Evolutionary conservation across 1,140 invertebrate genomes (phyloP).

Genomic region (Zaprionus kolodkinae): DNA sequence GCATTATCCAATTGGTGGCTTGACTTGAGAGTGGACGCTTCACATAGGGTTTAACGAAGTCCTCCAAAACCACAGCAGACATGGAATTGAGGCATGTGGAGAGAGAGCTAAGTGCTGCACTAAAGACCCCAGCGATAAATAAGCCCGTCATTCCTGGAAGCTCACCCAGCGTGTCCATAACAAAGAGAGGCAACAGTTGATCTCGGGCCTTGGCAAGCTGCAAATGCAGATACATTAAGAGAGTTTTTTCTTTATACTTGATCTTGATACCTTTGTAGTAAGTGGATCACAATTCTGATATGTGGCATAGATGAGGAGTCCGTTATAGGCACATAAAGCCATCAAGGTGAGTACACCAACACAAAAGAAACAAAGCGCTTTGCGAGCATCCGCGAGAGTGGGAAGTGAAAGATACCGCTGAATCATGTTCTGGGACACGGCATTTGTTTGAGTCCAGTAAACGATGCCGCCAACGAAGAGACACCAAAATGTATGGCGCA

Average conservation of each 20-base stretch:
- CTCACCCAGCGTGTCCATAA: constrained; percentile 88
- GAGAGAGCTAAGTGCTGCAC: constrained; percentile 89
- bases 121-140: constrained; percentile 89
- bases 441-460: constrained; percentile 90
- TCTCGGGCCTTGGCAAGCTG: constrained; percentile 86
- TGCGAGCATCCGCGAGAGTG: constrained; percentile 87
- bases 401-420: constrained; percentile 89
- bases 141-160: constrained; percentile 87
- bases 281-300: constrained; percentile 91
- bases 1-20: constrained; percentile 86
- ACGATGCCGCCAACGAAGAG: constrained; percentile 91
- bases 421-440: constrained; percentile 92
- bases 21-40: constrained; percentile 84
- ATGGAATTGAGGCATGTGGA: constrained; percentile 93
- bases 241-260: neutral
- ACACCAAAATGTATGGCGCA: constrained; percentile 92
- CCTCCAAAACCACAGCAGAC: constrained; percentile 91
- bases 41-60: constrained; percentile 86
- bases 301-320: constrained; percentile 90
- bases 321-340: constrained; percentile 88
- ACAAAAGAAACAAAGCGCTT: constrained; percentile 87
- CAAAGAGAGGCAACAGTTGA: constrained; percentile 86
- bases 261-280: constrained; percentile 85
- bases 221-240: constrained; percentile 19
- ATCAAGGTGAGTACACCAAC: constrained; percentile 85